phyloP scores from a whole-genome alignment of 2,888 invertebrate genomes.

The Villa cingulata region DNA sequence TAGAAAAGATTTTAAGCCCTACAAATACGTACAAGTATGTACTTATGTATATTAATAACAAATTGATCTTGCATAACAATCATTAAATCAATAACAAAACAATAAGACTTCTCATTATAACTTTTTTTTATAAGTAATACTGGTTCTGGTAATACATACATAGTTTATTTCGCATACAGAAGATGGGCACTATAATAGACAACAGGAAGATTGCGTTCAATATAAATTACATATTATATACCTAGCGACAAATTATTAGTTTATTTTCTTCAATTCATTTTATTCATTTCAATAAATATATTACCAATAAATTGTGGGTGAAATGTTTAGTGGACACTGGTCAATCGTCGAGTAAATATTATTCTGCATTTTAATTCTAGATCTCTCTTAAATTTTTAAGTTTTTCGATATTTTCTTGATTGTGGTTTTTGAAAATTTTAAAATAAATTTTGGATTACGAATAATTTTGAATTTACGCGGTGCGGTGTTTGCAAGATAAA shows the following conservation, averaged over 20 bases:
- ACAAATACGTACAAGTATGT: too few species aligned
- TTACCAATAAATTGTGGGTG: not conserved
- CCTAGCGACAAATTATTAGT: constrained; percentile 12
- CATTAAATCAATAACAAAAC: too few species aligned
- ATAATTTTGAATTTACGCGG: too few species aligned
- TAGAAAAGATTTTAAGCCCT: constrained; percentile 1
- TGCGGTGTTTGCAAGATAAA: too few species aligned
- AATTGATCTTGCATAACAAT: constrained; percentile 1
- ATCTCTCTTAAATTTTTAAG: too few species aligned
- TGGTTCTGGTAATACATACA: too few species aligned
- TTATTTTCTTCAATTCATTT: constrained; percentile 5
- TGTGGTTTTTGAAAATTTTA: not conserved
- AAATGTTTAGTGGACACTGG: constrained; percentile 9
- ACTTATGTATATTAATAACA: too few species aligned
- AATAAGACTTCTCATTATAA: too few species aligned
- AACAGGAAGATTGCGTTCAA: not conserved
- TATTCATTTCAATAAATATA: constrained; percentile 2
- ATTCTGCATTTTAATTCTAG: not conserved
- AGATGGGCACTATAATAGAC: too few species aligned
- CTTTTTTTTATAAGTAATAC: too few species aligned
- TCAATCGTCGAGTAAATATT: constrained; percentile 7
- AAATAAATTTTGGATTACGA: too few species aligned
- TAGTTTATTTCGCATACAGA: too few species aligned
- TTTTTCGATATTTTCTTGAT: not conserved
- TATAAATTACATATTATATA: constrained; percentile 2